Conservation (phyloP, 2,797 vertebrate species). For the Ataeniobius toweri region DNA sequence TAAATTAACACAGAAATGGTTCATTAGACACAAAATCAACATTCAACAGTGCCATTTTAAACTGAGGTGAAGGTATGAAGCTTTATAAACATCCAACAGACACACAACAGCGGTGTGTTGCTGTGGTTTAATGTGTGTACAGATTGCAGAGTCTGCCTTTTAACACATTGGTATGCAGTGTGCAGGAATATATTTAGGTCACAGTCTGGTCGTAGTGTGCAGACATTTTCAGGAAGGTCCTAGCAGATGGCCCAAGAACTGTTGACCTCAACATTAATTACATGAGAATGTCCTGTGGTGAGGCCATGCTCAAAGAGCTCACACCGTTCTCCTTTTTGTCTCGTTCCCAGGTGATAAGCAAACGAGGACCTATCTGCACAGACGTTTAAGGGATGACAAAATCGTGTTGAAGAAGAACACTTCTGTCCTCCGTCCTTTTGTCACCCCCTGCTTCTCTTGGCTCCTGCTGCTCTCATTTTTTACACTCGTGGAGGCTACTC, state of each 20-base stretch:
- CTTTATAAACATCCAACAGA: constrained; percentile 6
- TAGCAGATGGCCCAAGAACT: constrained; percentile 75
- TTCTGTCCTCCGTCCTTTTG: constrained; percentile 25
- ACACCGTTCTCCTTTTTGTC: constrained; percentile 20
- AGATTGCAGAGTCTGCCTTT: constrained; percentile 27
- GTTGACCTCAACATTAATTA: constrained; percentile 72
- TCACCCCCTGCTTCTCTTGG: constrained; percentile 38
- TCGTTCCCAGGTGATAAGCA: constrained; percentile 70
- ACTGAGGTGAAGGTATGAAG: neutral
- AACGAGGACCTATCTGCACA: constrained; percentile 54
- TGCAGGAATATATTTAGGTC: constrained; percentile 53
- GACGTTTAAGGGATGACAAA: constrained; percentile 36
- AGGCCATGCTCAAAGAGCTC: constrained; percentile 43
- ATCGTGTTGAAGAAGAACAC: constrained; percentile 24
- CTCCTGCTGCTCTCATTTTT: constrained; percentile 35
- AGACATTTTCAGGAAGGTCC: constrained; percentile 61
- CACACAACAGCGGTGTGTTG: constrained; percentile 2
- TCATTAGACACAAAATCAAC: neutral
- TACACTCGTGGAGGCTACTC: constrained; percentile 47
- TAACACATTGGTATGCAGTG: constrained; percentile 28
- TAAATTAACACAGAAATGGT: neutral
- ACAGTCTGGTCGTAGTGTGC: constrained; percentile 52
- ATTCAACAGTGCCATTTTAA: neutral
- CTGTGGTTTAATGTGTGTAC: constrained; percentile 19
- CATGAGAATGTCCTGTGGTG: constrained; percentile 68